Evolutionary conservation across 1,140 invertebrate genomes (phyloP), one percentile per base, ranked within the genome.

Genomic region (Cylas formicarius): DNA sequence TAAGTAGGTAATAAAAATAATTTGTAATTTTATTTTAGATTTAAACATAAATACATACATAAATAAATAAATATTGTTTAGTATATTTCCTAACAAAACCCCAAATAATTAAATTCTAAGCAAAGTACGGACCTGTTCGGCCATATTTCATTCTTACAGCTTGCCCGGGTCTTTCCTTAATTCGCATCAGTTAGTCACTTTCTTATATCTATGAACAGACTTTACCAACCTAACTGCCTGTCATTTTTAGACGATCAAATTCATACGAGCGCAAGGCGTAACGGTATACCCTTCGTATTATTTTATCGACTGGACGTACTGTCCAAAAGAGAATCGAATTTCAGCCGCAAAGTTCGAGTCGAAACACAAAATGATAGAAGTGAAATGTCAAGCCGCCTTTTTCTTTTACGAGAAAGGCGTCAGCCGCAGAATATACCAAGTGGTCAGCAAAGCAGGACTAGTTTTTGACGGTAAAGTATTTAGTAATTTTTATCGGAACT

Each of bases 391-490:
- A 23, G 72, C 72, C 0, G 48, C 74, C 16, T 76, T 75, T 52
- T 69, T 69, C 41, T 76, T 70, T 42, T 67, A 67, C 4, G 48
- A 65, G 4, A 71, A 66, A 44, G 64, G 57, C 14, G 67, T 75
- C 31, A 61, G 57, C 40, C 41, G 48, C 2, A 44, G 43, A 17
- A 56, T 55, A 1, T 65, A 60, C 27, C n/a, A 54, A 77, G 82
- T 82, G 9, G 75, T 86, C 46, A 77, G 73, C 29, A 69, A 74
- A 42, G 68, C 77, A 11, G 81, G 78, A 20, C 57, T 87, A 6
- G 76, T 83, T 2, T 86, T 80, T 63, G 79, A 86, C 56, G 80
- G 77, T 21, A 44, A 51, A 32, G 17, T 8, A 7, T 32, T 32
- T 11, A 6, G 29, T 6, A 32, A 13, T 32, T 11, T n/a, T 20